Percentiles rank a stretch among this genome's conserved stretches.
These are phyloP conservation scores for Phataginus tetradactyla DNA, from an alignment of 2,797 vertebrate genomes.

Conservation along the genomic window DNA sequence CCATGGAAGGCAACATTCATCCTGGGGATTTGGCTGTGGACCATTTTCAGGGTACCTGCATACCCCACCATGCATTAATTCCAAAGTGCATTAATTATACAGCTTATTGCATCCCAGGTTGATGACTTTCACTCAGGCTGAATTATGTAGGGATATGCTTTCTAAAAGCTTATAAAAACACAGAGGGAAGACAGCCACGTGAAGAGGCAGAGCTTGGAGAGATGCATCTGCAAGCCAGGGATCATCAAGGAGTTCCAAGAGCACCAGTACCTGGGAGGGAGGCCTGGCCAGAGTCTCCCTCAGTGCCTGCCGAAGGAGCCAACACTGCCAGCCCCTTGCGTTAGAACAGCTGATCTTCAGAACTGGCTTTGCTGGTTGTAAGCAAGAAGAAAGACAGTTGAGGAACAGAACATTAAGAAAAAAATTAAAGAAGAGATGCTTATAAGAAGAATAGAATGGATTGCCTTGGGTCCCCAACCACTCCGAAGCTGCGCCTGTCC, in stretches of 20 bases:
- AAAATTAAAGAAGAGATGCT: background rate
- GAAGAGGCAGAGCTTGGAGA: background rate
- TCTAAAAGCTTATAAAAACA: background rate
- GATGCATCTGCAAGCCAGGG: rapidly evolving
- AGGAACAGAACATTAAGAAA: background rate
- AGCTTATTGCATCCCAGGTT: background rate
- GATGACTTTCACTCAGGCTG: background rate
- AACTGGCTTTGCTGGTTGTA: background rate
- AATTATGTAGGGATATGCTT: background rate
- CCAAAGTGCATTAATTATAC: rapidly evolving
- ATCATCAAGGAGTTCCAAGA: rapidly evolving
- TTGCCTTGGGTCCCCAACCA: background rate
- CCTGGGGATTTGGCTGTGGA: background rate
- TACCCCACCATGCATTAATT: background rate
- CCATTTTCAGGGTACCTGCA: background rate
- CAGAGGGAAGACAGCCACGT: background rate
- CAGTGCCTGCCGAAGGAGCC: background rate
- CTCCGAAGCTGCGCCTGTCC: rapidly evolving
- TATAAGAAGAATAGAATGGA: too few relatives aligned
- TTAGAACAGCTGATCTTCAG: background rate
- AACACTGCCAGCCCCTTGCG: rapidly evolving
- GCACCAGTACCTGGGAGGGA: background rate
- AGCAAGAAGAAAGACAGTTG: background rate
- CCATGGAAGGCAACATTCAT: background rate
- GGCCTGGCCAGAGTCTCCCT: too few relatives aligned